Base-by-base conservation (phyloP, 2,797 vertebrate genomes). In the Carcharodon carcharias region DNA sequence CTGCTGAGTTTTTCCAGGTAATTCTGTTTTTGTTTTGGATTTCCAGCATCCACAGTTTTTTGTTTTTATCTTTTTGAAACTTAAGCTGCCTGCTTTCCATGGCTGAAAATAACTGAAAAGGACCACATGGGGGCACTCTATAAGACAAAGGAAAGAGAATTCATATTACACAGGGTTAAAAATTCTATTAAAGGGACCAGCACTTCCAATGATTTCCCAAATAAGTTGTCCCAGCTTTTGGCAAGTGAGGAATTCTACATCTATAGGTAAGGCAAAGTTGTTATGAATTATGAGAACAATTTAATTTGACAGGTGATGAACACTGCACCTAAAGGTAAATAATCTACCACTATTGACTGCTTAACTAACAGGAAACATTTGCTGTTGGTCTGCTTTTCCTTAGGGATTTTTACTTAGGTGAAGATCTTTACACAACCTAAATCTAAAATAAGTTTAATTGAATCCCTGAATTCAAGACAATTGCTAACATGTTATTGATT, bases 391-490 rank as follows among this genome's bases (percentile, higher is more conserved):
- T 63, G 61, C 18, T 92, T 92, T 31, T 61, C 89, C 28, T n/a
- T 4, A 92, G 56, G 61, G 89, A 92, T 92, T 92, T 91, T 92
- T 63, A 35, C 14, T 61, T 61, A n/a, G 21, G 58, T 35, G 35
- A 92, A 63, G 56, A 92, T 92, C 89, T n/a, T 92, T 40, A 92
- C 4, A 31, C 89, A 92, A 31, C 5, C 35, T 61, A 63, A 92
- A 92, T 91, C 89, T 92, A 92, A 58, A 63, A 63, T n/a, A 58
- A 63, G 28, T 92, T 92, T 92, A 35, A 92, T 63, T 92, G 89
- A 92, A 63, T 63, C 89, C 54, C 89, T 63, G 35, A 92, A 63
- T 92, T 58, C 35, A 5, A 35, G 89, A 58, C 31, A 63, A 63
- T 61, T 61, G 88, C 12, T 61, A 61, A 56, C 28, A 58, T 63